Evolutionary conservation across 1,140 invertebrate species (phyloP).

Genomic region (Temnothorax nylanderi): DNA sequence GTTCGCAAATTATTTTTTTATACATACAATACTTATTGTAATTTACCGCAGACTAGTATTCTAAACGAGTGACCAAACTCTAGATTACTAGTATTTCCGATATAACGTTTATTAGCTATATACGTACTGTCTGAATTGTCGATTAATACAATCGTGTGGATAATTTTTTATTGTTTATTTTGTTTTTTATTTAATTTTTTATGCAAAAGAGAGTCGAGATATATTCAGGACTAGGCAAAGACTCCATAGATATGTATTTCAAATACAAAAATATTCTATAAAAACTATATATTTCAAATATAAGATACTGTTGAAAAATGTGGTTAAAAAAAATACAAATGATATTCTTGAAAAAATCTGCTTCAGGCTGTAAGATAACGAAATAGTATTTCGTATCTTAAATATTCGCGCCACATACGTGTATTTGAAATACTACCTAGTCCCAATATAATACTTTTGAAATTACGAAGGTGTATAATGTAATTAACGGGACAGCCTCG

Average conservation of each 20-base stretch:
- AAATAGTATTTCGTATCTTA: constrained; percentile 12
- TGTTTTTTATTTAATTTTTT: neutral
- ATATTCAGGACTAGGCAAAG: constrained; percentile 26
- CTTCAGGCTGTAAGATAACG: neutral
- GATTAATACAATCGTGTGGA: neutral
- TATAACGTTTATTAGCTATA: neutral
- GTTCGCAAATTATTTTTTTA: constrained; percentile 44
- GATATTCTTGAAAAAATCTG: constrained; percentile 15
- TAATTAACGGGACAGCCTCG: constrained; percentile 61
- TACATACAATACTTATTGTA: constrained; percentile 12
- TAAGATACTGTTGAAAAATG: constrained; percentile 17
- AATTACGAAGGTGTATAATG: constrained; percentile 1
- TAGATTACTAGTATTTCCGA: constrained; percentile 6
- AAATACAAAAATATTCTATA: constrained; percentile 16
- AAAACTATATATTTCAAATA: neutral
- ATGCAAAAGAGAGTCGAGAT: neutral
- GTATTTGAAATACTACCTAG: constrained; percentile 30
- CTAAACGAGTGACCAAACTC: neutral
- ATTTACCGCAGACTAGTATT: constrained; percentile 17
- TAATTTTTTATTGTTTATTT: neutral
- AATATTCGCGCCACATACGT: neutral
- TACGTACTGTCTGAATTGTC: constrained; percentile 28
- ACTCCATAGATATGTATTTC: neutral
- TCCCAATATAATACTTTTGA: constrained; percentile 15
- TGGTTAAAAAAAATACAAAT: neutral